These are phyloP conservation scores for Parasteatoda tepidariorum DNA, from an alignment of 1,140 invertebrate genomes.

Conservation along the genomic window DNA sequence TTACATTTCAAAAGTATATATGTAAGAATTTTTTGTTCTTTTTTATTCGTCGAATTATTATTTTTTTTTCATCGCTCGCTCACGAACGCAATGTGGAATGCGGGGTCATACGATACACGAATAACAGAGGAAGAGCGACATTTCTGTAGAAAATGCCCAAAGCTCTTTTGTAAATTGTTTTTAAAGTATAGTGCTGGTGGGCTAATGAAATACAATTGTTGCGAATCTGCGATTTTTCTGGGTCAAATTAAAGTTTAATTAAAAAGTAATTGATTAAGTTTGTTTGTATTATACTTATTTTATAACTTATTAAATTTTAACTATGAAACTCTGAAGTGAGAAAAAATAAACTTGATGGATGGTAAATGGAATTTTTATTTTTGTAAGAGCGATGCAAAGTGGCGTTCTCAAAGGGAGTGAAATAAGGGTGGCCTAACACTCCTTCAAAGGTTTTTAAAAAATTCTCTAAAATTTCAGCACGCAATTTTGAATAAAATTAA, in stretches of 20 bases:
- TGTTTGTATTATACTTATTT: too few species aligned
- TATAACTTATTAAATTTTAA: too few species aligned
- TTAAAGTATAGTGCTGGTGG: neutral
- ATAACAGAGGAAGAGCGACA: neutral
- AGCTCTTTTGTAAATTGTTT: neutral
- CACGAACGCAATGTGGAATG: conserved; percentile 13
- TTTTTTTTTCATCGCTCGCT: neutral
- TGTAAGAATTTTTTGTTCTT: neutral
- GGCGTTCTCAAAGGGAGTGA: too few species aligned
- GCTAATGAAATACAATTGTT: neutral
- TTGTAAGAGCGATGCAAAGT: too few species aligned
- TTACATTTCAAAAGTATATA: conserved; percentile 40
- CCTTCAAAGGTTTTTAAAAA: too few species aligned
- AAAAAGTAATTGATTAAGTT: neutral
- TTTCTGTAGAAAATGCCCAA: conserved; percentile 12
- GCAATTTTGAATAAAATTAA: too few species aligned
- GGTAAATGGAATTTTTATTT: too few species aligned
- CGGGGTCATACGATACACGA: conserved; percentile 13
- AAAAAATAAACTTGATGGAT: too few species aligned
- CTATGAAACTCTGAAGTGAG: too few species aligned
- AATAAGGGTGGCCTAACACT: too few species aligned
- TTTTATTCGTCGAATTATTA: too few species aligned
- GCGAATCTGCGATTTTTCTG: neutral
- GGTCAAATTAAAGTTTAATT: neutral
- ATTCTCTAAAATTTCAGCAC: too few species aligned